phyloP scores from a whole-genome alignment of 2,797 vertebrate species.

The Dryobates pubescens region DNA sequence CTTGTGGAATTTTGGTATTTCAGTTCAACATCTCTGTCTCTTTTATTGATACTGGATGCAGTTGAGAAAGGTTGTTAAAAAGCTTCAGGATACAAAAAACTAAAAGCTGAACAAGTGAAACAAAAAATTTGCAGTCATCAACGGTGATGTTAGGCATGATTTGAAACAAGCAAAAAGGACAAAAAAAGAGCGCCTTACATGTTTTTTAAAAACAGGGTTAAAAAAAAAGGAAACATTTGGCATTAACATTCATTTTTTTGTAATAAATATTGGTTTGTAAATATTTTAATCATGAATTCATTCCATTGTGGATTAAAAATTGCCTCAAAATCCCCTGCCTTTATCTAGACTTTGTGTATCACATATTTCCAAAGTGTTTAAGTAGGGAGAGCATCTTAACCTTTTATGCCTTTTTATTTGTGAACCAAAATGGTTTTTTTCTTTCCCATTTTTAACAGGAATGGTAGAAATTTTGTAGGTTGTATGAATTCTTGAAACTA shows the following conservation, averaged over 20 bases:
- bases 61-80: not conserved
- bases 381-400: accelerated
- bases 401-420: not conserved
- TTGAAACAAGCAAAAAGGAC: not conserved
- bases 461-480: not conserved
- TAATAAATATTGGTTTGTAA: not conserved
- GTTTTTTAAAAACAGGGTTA: not conserved
- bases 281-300: not conserved
- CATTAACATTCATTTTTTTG: not conserved
- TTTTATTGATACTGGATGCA: not conserved
- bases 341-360: not conserved
- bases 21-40: not conserved
- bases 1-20: not conserved
- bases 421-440: not conserved
- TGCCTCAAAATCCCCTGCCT: accelerated
- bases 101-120: not conserved
- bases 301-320: not conserved
- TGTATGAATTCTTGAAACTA: not conserved
- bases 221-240: not conserved
- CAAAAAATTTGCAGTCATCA: not conserved
- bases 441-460: not conserved
- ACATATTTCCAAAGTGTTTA: not conserved
- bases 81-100: not conserved
- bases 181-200: not conserved
- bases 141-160: not conserved